phyloP scores from a whole-genome alignment of 1,140 invertebrate species.

The Frieseomelitta varia region DNA sequence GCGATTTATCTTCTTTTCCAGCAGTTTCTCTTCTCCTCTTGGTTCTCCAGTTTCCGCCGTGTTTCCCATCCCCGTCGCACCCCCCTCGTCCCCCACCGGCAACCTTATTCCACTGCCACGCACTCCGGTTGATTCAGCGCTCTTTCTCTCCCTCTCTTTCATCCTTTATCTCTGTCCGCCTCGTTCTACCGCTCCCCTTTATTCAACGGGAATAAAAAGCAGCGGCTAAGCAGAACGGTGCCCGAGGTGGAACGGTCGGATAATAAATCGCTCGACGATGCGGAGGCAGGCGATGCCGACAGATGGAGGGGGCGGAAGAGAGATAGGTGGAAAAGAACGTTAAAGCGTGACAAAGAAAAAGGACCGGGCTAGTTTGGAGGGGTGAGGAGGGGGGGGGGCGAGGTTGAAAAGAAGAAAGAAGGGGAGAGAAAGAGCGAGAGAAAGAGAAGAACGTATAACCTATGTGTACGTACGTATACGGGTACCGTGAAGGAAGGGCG shows the following conservation, averaged over 20 bases:
- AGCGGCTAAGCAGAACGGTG: conserved; percentile 62
- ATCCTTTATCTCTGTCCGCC: no score
- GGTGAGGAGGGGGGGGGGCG: not conserved
- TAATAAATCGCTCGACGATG: conserved; percentile 69
- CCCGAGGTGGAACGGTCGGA: conserved; percentile 60
- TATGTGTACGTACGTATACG: not conserved
- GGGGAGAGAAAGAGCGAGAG: not conserved
- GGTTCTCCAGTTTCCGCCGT: conserved; percentile 47
- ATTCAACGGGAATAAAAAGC: conserved; percentile 57
- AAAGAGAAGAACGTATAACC: not conserved
- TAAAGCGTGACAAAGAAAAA: conserved; percentile 39
- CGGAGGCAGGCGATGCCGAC: conserved; percentile 54
- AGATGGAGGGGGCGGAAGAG: conserved; percentile 40
- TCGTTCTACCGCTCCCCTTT: not conserved
- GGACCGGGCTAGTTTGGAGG: not conserved
- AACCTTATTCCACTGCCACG: conserved; percentile 2
- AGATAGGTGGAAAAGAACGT: conserved; percentile 32
- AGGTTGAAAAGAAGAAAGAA: not conserved
- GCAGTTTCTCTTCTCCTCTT: conserved; percentile 11
- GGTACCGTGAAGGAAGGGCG: not conserved
- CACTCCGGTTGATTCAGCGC: not conserved
- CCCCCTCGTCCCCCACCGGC: not conserved
- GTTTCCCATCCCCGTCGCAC: conserved; percentile 18
- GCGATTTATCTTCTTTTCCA: conserved; percentile 54
- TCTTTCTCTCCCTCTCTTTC: not conserved